phyloP scores from a whole-genome alignment of 2,888 invertebrate species.

The Platynereis dumerilii region DNA sequence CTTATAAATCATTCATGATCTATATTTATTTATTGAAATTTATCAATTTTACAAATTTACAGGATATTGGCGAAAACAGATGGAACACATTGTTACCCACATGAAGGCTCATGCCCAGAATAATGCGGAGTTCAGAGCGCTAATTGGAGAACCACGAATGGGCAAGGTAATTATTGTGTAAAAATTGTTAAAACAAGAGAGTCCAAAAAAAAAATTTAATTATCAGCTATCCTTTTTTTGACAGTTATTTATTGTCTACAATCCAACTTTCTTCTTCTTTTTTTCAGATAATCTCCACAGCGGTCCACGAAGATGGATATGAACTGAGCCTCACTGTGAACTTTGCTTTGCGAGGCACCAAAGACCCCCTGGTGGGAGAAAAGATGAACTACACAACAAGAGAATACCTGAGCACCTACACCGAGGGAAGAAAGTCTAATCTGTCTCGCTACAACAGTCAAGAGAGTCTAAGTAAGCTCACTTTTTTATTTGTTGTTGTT shows the following conservation, averaged over 20 bases:
- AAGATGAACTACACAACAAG: constrained; percentile 38
- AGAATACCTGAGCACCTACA: constrained; percentile 37
- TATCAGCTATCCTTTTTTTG: no score
- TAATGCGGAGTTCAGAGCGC: constrained; percentile 62
- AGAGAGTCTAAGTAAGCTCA: constrained; percentile 39
- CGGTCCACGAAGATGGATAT: constrained; percentile 62
- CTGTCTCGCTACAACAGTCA: constrained; percentile 42
- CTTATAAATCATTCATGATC: no score
- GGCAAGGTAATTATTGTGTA: constrained; percentile 57
- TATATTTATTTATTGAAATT: no score
- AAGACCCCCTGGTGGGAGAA: constrained; percentile 53
- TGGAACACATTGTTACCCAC: constrained; percentile 63
- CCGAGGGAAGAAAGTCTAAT: constrained; percentile 43
- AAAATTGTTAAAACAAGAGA: no score
- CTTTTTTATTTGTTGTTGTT: no score
- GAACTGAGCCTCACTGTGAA: constrained; percentile 60
- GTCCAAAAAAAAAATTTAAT: no score
- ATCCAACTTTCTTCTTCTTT: no score
- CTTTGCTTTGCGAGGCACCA: constrained; percentile 57
- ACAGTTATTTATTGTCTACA: no score
- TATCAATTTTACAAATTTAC: no score
- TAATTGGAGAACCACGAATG: constrained; percentile 64
- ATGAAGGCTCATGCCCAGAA: constrained; percentile 62
- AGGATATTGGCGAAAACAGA: constrained; percentile 64
- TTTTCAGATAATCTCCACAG: constrained; percentile 53